Base-by-base conservation (phyloP, 2,113 vertebrate genomes). In the Delphinus delphis region DNA sequence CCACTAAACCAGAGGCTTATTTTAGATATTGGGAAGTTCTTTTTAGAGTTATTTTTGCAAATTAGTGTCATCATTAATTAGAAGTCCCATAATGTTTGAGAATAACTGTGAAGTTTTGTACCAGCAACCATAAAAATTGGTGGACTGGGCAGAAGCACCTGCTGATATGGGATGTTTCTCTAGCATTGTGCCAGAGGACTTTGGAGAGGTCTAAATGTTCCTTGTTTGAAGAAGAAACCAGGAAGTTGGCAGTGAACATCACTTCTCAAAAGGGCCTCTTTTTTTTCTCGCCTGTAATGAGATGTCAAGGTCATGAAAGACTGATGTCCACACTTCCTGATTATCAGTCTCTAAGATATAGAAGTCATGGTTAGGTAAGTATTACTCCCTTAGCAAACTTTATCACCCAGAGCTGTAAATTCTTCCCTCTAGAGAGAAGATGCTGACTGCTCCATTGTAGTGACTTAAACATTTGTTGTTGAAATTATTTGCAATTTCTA, bases 191-290 rank as follows among this genome's bases (percentile, higher is more conserved):
- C 20, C 81, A 96, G 65, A 85, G 36, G 90, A 81, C 82, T 95
- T 81, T 84, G 53, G 67, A 81, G 21, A 38, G 84, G 7, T 44
- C 25, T 93, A 68, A 91, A 77, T 63, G 47, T 97, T 90, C 53
- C 33, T 95, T 97, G 81, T 94, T 97, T 96, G 38, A 97, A 91
- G 73, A 91, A 89, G 82, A 96, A 96, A 96, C 77, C 82, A 96
- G 92, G 77, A 97, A 97, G 73, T 74, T 93, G 92, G 67, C 86
- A 89, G 26, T 47, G 5, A 21, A 65, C 7, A 74, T 36, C 20
- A 79, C 62, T 88, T 93, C 88, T 96, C 28, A 3, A 86, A 96
- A 90, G 31, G 85, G 44, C 47, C 76, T 84, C 31, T 58, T 55
- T 36, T 76, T 93, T 80, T 83, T 41, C 58, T 81, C 71, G 26